Conservation (phyloP, 2,797 vertebrate species). For the Euthynnus affinis region DNA sequence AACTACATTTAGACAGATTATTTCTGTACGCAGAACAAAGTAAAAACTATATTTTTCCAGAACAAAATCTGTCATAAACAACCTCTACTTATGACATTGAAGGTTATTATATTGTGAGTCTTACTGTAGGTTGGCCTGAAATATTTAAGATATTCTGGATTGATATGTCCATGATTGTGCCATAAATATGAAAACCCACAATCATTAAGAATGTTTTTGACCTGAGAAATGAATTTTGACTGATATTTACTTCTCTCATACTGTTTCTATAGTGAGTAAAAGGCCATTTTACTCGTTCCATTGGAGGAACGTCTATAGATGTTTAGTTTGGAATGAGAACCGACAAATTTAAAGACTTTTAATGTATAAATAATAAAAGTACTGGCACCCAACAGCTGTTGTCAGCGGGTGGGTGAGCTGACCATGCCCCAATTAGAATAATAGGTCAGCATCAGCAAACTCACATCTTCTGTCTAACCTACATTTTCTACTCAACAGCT, state of each 20-base stretch:
- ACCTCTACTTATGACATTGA: background rate
- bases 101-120: no score
- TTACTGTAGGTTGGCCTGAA: no score
- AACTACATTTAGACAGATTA: background rate
- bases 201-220: no score
- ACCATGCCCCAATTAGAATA: slow-evolving; percentile 42
- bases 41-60: no score
- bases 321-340: no score
- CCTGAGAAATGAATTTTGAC: no score
- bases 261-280: background rate
- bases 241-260: background rate
- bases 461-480: background rate
- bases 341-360: background rate
- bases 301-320: background rate
- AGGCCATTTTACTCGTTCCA: no score
- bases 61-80: background rate
- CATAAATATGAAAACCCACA: no score
- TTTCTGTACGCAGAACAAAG: no score
- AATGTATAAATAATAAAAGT: background rate
- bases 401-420: background rate
- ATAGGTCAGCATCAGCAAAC: slow-evolving; percentile 18
- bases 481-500: background rate
- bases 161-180: no score
- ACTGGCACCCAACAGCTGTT: background rate
- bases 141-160: no score